Conservation (phyloP, 2,113 vertebrate species). For the Limanda limanda region DNA sequence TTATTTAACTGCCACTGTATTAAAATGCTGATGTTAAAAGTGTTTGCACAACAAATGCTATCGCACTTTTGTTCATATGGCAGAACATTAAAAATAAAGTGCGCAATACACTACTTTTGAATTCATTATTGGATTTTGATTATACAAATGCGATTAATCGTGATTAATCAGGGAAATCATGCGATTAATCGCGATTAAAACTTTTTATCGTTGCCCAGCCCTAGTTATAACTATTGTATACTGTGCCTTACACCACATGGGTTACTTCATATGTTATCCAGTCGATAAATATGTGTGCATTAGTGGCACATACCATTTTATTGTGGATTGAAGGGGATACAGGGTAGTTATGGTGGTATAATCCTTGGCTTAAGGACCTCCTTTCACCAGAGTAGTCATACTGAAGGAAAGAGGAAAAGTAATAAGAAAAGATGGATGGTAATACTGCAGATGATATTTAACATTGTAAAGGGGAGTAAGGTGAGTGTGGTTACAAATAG, state of each 20-base stretch:
- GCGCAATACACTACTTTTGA: too few relatives aligned
- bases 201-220: too few relatives aligned
- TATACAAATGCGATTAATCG: too few relatives aligned
- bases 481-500: conserved; percentile 10
- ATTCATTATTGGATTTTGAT: too few relatives aligned
- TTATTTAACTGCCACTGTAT: too few relatives aligned
- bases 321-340: conserved; percentile 90
- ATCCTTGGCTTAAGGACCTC: conserved; percentile 86
- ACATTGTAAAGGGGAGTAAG: conserved; percentile 17
- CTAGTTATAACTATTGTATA: too few relatives aligned
- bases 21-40: too few relatives aligned
- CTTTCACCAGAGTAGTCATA: conserved; percentile 93
- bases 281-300: not conserved
- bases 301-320: conserved; percentile 90
- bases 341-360: conserved; percentile 92
- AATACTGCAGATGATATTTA: conserved; percentile 18
- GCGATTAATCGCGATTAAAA: too few relatives aligned
- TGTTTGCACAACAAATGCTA: too few relatives aligned
- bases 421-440: conserved; percentile 12
- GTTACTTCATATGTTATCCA: not conserved
- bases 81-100: too few relatives aligned
- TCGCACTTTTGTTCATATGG: too few relatives aligned
- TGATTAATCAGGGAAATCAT: too few relatives aligned
- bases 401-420: conserved; percentile 74
- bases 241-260: not conserved